Base-by-base conservation (phyloP, 2,113 vertebrate genomes). In the Suncus etruscus region DNA sequence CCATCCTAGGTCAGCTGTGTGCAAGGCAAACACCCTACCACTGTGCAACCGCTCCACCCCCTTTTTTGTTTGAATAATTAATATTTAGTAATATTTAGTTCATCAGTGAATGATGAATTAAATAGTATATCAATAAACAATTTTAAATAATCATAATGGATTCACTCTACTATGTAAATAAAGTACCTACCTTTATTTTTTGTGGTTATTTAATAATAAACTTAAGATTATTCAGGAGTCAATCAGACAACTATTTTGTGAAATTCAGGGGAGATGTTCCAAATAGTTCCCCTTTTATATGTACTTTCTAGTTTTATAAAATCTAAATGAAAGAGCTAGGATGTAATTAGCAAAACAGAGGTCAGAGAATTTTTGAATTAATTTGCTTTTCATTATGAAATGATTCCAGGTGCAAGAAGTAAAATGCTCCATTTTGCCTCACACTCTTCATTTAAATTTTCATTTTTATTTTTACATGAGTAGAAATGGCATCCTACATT, bases 381-480 rank as follows among this genome's bases (percentile, higher is more conserved):
- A 95, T 97, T 96, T 98, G 76, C 91, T 97, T 97, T 97, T 95
- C 83, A 95, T 93, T 96, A 94, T 93, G 95, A 92, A 94, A 93
- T 4, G 15, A 70, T 92, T 93, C 94, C 96, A 97, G 96, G 96
- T 95, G 96, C 95, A 96, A 96, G 95, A 96, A 95, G 89, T 96
- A 96, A 95, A 94, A 95, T 91, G 79, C 92, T 95, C 96, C 93
- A 81, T 50, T 97, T 97, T 97, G 85, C 58, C 96, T 95, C 70
- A 54, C 76, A 82, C 81, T 97, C 86, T 94, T 97, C 94, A 97
- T 97, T 97, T 97, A 97, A 97, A 95, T 97, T 96, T 97, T 94
- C 66, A 95, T 94, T 97, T 97, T 95, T 93, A 91, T 97, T 97
- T 97, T 91, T 89, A 94, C 94, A 96, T 91, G 93, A 61, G 8